These are phyloP conservation scores for Nesometra sesokonis DNA, from an alignment of 35 echinoderm and acorn worm species.

Conservation along the genomic window DNA sequence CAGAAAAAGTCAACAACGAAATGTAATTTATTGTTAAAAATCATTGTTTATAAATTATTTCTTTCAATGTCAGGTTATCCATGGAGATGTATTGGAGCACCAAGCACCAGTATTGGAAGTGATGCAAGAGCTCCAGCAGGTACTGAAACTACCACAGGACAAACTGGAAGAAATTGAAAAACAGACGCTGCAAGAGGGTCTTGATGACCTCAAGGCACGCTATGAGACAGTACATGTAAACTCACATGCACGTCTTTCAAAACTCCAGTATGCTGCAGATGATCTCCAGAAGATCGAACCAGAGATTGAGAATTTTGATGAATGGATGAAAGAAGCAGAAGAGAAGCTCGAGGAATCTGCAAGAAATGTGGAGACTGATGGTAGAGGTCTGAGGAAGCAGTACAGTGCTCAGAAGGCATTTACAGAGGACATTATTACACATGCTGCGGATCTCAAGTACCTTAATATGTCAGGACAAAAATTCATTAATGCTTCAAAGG, in stretches of 20 bases:
- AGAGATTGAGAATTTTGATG: constrained; percentile 53
- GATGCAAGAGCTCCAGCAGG: constrained; percentile 63
- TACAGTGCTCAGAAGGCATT: constrained; percentile 61
- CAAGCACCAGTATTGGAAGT: constrained; percentile 82
- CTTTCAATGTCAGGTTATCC: constrained; percentile 28
- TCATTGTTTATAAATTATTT: no score
- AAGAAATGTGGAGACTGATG: constrained; percentile 53
- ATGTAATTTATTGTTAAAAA: no score
- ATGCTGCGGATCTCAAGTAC: constrained; percentile 88
- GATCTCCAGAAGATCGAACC: constrained; percentile 73
- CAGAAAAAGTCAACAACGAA: no score
- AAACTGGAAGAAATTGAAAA: constrained; percentile 46
- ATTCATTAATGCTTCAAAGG: constrained; percentile 90
- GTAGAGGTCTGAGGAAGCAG: constrained; percentile 57
- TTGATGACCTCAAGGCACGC: constrained; percentile 52
- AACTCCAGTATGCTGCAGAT: constrained; percentile 59
- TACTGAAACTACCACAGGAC: constrained; percentile 71
- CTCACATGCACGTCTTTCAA: constrained; percentile 60
- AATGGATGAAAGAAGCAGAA: constrained; percentile 65
- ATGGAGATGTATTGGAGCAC: constrained; percentile 79
- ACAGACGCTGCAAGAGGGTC: constrained; percentile 26
- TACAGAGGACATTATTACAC: constrained; percentile 73
- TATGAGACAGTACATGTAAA: constrained; percentile 76
- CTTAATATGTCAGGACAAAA: constrained; percentile 96
- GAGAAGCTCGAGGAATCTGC: constrained; percentile 56